Conservation (phyloP, 2,797 vertebrate genomes). For the Falco novaeseelandiae region DNA sequence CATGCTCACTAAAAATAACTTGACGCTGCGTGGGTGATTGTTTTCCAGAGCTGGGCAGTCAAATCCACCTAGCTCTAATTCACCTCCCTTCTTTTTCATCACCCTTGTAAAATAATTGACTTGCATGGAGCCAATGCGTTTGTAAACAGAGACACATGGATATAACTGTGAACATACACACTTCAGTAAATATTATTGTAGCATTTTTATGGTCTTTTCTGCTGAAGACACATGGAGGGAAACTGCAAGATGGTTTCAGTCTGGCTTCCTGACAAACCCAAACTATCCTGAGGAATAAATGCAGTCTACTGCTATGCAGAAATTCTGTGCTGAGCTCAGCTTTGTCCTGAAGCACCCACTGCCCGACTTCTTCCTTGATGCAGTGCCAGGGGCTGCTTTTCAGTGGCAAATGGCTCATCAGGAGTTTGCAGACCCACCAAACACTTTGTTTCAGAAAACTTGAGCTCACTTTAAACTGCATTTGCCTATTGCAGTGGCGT, state of each 20-base stretch:
- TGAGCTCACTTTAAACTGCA: not conserved
- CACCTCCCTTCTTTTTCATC: not conserved
- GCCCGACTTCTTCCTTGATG: not conserved
- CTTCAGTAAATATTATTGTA: slow-evolving; percentile 71
- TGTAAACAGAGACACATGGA: slow-evolving; percentile 69
- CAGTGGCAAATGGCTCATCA: not conserved
- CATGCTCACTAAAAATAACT: not conserved
- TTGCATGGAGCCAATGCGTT: slow-evolving; percentile 39
- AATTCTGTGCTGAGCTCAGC: slow-evolving; percentile 20
- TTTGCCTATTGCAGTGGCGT: not conserved
- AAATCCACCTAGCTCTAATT: not conserved
- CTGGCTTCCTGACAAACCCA: slow-evolving; percentile 53
- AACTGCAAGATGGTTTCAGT: slow-evolving; percentile 42
- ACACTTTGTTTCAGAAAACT: not conserved
- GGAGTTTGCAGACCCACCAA: not conserved
- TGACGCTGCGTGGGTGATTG: not conserved
- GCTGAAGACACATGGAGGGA: slow-evolving; percentile 33
- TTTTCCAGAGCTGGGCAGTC: not conserved
- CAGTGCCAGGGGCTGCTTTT: not conserved
- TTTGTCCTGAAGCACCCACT: slow-evolving; percentile 1
- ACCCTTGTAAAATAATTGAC: not conserved
- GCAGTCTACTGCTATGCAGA: not conserved
- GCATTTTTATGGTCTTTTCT: slow-evolving; percentile 61
- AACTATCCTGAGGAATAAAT: not conserved
- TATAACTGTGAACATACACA: slow-evolving; percentile 45